Evolutionary conservation across 1,140 invertebrate species (phyloP).

Genomic region (Batillaria attramentaria): DNA sequence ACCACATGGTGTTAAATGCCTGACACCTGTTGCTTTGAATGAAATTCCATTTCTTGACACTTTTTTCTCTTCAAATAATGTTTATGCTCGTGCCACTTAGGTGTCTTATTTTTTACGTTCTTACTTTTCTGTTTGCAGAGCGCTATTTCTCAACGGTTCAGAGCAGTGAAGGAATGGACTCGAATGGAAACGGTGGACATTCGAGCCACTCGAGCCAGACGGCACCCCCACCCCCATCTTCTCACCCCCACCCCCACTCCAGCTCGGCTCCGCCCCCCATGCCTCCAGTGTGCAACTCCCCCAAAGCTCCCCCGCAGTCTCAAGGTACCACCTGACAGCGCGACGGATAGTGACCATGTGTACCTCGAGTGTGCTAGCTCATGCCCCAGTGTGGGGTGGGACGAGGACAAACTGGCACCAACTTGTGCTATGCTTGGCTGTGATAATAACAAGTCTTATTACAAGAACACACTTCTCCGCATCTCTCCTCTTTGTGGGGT

Average conservation of each 20-base stretch:
- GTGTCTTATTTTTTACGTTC: no score
- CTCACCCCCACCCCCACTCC: background rate
- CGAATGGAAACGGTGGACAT: slow-evolving; percentile 3
- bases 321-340: slow-evolving; percentile 28
- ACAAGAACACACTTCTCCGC: slow-evolving; percentile 1
- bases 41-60: no score
- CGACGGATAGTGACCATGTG: slow-evolving; percentile 9
- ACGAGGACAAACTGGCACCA: slow-evolving; percentile 32
- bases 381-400: slow-evolving; percentile 23
- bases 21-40: no score
- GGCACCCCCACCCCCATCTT: slow-evolving; percentile 4
- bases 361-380: slow-evolving; percentile 27
- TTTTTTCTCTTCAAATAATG: no score
- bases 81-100: no score
- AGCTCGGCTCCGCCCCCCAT: background rate
- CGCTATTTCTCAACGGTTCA: slow-evolving; percentile 63
- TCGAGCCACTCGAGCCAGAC: slow-evolving; percentile 23
- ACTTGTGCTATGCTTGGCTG: slow-evolving; percentile 31
- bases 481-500: slow-evolving; percentile 1
- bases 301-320: slow-evolving; percentile 25
- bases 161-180: slow-evolving; percentile 59
- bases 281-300: slow-evolving; percentile 1
- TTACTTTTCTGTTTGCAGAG: slow-evolving; percentile 56
- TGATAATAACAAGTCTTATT: slow-evolving; percentile 28
- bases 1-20: no score